phyloP scores from a whole-genome alignment of 2,888 invertebrate species.

The Pammene aurita region DNA sequence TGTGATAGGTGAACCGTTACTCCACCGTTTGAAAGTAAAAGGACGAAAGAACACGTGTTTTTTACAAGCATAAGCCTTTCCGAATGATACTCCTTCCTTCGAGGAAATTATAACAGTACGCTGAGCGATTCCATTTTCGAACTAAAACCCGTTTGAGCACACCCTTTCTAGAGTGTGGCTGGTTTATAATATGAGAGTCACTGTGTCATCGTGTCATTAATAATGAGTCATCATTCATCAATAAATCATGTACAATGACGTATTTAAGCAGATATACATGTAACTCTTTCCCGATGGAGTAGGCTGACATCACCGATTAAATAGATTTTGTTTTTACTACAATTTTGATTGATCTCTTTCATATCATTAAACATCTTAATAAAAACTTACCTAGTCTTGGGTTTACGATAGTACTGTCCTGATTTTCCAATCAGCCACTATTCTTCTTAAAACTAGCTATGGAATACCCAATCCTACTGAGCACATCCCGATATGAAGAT shows the following conservation, averaged over 20 bases:
- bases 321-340: no score
- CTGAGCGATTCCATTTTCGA: conserved; percentile 16
- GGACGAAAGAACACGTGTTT: background rate
- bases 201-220: conserved; percentile 11
- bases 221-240: background rate
- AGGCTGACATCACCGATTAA: background rate
- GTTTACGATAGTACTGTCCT: no score
- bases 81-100: background rate
- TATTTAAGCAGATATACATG: background rate
- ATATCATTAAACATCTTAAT: no score
- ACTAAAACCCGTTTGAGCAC: conserved; percentile 25
- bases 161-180: conserved; percentile 33
- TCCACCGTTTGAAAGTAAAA: background rate
- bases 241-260: background rate
- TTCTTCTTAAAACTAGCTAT: no score
- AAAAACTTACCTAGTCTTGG: no score
- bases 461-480: no score
- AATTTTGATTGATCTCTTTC: no score
- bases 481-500: no score
- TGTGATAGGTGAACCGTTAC: conserved; percentile 1
- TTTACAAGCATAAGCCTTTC: conserved; percentile 5
- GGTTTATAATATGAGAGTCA: conserved; percentile 16
- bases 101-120: conserved; percentile 34
- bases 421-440: no score
- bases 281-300: background rate